These are phyloP conservation scores for Sminthurides bifidus DNA, from an alignment of 1,140 invertebrate species.

Conservation along the genomic window DNA sequence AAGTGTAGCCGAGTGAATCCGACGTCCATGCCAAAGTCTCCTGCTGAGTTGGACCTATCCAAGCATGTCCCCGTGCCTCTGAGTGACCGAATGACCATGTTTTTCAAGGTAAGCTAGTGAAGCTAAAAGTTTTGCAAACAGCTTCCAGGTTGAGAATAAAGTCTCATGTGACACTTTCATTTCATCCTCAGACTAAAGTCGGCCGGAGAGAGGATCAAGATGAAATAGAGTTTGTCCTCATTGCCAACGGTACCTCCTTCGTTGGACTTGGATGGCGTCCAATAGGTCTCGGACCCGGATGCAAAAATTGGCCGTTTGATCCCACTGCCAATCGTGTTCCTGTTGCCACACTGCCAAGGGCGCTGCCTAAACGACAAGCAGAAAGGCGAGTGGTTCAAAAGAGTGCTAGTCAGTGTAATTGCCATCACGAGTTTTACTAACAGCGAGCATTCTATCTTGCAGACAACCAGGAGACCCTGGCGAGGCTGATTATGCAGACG, in stretches of 20 bases:
- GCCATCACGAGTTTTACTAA: not conserved
- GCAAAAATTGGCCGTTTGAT: slow-evolving; percentile 25
- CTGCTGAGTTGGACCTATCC: slow-evolving; percentile 6
- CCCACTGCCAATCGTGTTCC: slow-evolving; percentile 4
- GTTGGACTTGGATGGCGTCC: slow-evolving; percentile 66
- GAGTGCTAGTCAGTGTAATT: not conserved
- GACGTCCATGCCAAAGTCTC: slow-evolving; percentile 2
- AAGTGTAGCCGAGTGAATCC: slow-evolving; percentile 47
- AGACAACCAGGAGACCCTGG: not conserved
- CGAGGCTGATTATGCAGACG: slow-evolving; percentile 41
- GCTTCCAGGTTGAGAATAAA: not conserved
- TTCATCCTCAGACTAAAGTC: slow-evolving; percentile 1
- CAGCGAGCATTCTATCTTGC: not conserved
- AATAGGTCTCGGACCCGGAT: slow-evolving; percentile 7
- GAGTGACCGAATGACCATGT: slow-evolving; percentile 10
- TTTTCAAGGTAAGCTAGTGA: slow-evolving; percentile 4
- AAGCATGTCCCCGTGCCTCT: slow-evolving; percentile 16
- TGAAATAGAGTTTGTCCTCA: slow-evolving; percentile 72
- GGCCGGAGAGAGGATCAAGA: slow-evolving; percentile 46
- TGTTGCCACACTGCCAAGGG: not conserved
- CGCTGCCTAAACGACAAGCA: not conserved
- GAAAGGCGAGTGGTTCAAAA: not conserved
- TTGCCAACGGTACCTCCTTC: slow-evolving; percentile 72
- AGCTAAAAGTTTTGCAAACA: not conserved
- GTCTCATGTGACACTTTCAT: not conserved